Percentiles rank a stretch among this genome's conserved stretches.
Evolutionary conservation across 2,888 invertebrate species (phyloP).

Genomic region (Netelia fuscicornis): DNA sequence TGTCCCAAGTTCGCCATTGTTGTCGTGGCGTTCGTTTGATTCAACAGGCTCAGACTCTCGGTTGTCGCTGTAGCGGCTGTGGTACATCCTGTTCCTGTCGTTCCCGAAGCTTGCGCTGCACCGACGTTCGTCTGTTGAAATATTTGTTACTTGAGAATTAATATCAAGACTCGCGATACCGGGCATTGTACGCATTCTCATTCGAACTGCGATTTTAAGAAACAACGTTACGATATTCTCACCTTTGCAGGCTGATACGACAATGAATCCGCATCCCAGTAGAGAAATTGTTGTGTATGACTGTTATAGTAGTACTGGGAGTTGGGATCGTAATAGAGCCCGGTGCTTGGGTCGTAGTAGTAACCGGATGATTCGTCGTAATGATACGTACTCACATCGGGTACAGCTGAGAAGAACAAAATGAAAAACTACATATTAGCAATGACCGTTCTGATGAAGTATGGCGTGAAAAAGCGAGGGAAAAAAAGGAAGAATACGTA

Average conservation of each 20-base stretch:
- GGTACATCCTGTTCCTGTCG: conserved; percentile 84
- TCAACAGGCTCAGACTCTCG: conserved; percentile 60
- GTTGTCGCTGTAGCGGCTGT: conserved; percentile 78
- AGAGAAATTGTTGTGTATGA: conserved; percentile 95
- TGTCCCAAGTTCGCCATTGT: conserved; percentile 62
- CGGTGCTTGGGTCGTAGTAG: conserved; percentile 97
- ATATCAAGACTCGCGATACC: too few species aligned
- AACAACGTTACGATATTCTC: conserved; percentile 29
- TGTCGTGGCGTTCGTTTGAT: conserved; percentile 70
- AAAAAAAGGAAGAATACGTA: conserved; percentile 15
- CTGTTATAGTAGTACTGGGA: conserved; percentile 99
- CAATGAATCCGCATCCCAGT: conserved; percentile 93
- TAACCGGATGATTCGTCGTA: conserved; percentile 98
- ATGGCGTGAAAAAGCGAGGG: neutral
- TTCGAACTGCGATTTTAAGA: neutral
- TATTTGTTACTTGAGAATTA: neutral
- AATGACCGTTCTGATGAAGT: neutral
- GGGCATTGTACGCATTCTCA: neutral
- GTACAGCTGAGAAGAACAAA: conserved; percentile 86
- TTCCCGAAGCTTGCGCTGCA: conserved; percentile 37
- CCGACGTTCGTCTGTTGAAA: conserved; percentile 59
- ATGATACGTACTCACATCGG: conserved; percentile 96
- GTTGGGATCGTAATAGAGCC: conserved; percentile 97
- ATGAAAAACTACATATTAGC: conserved; percentile 2
- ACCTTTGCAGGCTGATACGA: conserved; percentile 82